A percentile compares a stretch with the other conserved stretches of the same genome.
phyloP scores from a whole-genome alignment of 2,888 invertebrate species.

The Clostera curtula region DNA sequence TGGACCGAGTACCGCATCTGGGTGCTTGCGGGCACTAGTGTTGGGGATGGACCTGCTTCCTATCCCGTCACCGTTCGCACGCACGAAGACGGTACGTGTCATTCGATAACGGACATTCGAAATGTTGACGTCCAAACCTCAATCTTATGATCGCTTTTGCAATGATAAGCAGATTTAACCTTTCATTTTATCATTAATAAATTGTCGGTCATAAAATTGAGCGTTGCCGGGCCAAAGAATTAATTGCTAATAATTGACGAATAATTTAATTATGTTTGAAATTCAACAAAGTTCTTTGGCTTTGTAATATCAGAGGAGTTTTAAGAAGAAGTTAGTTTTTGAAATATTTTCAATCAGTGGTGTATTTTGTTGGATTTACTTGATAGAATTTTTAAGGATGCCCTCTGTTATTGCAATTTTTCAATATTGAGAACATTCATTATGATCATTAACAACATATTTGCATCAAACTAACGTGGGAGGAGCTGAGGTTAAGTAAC shows the following conservation, averaged over 20 bases:
- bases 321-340: slow-evolving; percentile 17
- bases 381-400: slow-evolving; percentile 7
- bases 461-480: neutral
- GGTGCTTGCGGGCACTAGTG: slow-evolving; percentile 96
- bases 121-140: slow-evolving; percentile 23
- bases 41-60: slow-evolving; percentile 96
- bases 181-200: too few relatives aligned
- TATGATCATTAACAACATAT: neutral
- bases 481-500: slow-evolving; percentile 3
- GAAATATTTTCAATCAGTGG: slow-evolving; percentile 16
- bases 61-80: slow-evolving; percentile 94
- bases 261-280: slow-evolving; percentile 28
- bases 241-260: slow-evolving; percentile 32
- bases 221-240: slow-evolving; percentile 36
- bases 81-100: slow-evolving; percentile 98
- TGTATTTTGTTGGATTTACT: slow-evolving; percentile 9
- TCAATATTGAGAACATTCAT: slow-evolving; percentile 5
- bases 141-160: slow-evolving; percentile 29
- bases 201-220: slow-evolving; percentile 41
- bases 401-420: slow-evolving; percentile 32
- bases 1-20: slow-evolving; percentile 98
- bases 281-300: slow-evolving; percentile 42
- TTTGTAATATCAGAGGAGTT: slow-evolving; percentile 45
- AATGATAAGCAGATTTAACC: slow-evolving; percentile 1
- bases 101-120: slow-evolving; percentile 13